A percentile compares a stretch with the other conserved stretches of the same genome.
Evolutionary conservation across 2,888 invertebrate genomes (phyloP).

Genomic region (Andricus curvator): DNA sequence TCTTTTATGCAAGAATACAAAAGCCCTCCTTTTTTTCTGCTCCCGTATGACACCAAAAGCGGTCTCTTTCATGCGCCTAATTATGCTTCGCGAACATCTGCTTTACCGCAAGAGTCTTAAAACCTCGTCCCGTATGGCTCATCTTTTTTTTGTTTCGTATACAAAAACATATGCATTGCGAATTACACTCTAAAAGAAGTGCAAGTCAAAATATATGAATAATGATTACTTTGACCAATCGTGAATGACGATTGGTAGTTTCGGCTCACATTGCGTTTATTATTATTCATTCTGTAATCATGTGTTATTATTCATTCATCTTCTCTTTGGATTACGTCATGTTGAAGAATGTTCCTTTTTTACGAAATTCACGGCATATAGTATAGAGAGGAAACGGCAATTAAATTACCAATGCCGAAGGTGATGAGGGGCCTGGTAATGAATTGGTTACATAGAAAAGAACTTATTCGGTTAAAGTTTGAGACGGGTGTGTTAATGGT

Average conservation of each 20-base stretch:
- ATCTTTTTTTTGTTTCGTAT: not conserved
- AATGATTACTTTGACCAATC: slow-evolving; percentile 3
- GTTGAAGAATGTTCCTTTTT: not conserved
- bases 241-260: slow-evolving; percentile 5
- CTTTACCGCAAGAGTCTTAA: slow-evolving; percentile 4
- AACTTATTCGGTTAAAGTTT: not conserved
- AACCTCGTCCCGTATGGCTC: not conserved
- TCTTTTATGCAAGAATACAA: slow-evolving; percentile 2
- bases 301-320: not conserved
- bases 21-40: slow-evolving; percentile 13
- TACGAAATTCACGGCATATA: not conserved
- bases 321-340: slow-evolving; percentile 5
- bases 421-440: not conserved
- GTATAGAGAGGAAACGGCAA: slow-evolving; percentile 5
- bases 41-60: slow-evolving; percentile 10
- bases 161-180: not conserved
- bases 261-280: not conserved
- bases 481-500: slow-evolving; percentile 4
- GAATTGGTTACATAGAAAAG: slow-evolving; percentile 5
- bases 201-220: not conserved
- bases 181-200: not conserved
- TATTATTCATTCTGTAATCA: not conserved
- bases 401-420: not conserved
- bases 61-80: slow-evolving; percentile 17
- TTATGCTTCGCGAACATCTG: slow-evolving; percentile 30